These are phyloP conservation scores for Oreotrochilus melanogaster DNA, from an alignment of 2,113 vertebrate genomes.

Conservation along the genomic window DNA sequence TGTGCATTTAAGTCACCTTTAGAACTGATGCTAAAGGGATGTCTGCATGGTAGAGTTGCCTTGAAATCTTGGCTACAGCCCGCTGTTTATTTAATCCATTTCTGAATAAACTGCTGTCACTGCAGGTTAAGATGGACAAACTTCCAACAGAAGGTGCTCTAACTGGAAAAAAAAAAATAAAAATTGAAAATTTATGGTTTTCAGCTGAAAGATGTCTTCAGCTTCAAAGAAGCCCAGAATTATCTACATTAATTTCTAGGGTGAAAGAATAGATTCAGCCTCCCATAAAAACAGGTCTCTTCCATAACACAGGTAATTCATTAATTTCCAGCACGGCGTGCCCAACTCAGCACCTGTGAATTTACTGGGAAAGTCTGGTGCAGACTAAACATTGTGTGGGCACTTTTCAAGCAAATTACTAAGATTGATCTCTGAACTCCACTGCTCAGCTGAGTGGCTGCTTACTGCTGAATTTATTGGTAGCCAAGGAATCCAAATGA, in stretches of 20 bases:
- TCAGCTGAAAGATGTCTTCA: not conserved
- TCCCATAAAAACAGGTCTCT: not conserved
- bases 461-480: not conserved
- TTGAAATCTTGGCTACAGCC: not conserved
- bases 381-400: not conserved
- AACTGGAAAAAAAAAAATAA: not conserved
- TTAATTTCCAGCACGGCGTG: not conserved
- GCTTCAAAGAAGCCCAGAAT: not conserved
- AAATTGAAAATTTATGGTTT: not conserved
- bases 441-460: not conserved
- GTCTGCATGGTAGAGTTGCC: not conserved
- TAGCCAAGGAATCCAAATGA: not conserved
- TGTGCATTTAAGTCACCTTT: not conserved
- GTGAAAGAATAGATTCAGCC: not conserved
- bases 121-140: not conserved
- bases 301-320: not conserved
- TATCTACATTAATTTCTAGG: not conserved
- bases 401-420: not conserved
- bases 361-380: not conserved
- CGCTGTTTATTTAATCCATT: not conserved
- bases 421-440: rapidly evolving
- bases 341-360: not conserved
- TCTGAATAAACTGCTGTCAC: not conserved
- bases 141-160: not conserved
- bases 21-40: rapidly evolving